Evolutionary conservation across 2,888 invertebrate species (phyloP), one percentile per base, ranked within the genome.

Genomic region (Taenaris catops): DNA sequence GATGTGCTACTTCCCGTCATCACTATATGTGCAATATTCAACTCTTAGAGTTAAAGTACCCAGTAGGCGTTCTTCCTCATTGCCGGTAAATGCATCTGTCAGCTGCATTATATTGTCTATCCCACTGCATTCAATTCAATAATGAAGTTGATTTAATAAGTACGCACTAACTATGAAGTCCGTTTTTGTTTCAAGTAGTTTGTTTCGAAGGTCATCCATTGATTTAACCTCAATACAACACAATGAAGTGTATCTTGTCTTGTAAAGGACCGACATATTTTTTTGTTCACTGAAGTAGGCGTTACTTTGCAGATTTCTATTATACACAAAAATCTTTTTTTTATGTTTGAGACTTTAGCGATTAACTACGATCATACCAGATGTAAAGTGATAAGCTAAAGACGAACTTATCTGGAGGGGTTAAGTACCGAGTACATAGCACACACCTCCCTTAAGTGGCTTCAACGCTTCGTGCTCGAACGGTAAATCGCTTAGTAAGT

Each of bases 1-100:
- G 45, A 53, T 49, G 23, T 49, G 48, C 44, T 43, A 53, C 55
- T 53, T 63, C 64, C 64, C 62, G 58, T 47, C 57, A 58, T 53
- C 49, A 56, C n/a, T n/a, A n/a, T 53, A 50, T 54, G 56, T 60
- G 58, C 61, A 61, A 47, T 56, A 55, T 43, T 51, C 53, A 54
- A n/a, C 59, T 56, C 58, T 51, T 40, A 43, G 16, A 29, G 41
- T 33, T 47, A 37, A 40, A 44, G 25, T 20, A 28, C 23, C 10
- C 23, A 12, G 73, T 79, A 52, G 80, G 83, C 64, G 74, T 52
- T 49, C 70, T 65, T 79, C 78, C 78, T 81, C 61, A 70, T 79
- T 81, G 59, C 49, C 48, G 55, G 44, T 64, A 66, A 70, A 61
- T 61, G 57, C 55, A 47, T 47, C 45, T 48, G 49, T 46, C 44